Percentiles rank a stretch among this genome's conserved stretches.
Evolutionary conservation across 2,113 vertebrate species (phyloP).

Genomic region (Hemicordylus capensis): DNA sequence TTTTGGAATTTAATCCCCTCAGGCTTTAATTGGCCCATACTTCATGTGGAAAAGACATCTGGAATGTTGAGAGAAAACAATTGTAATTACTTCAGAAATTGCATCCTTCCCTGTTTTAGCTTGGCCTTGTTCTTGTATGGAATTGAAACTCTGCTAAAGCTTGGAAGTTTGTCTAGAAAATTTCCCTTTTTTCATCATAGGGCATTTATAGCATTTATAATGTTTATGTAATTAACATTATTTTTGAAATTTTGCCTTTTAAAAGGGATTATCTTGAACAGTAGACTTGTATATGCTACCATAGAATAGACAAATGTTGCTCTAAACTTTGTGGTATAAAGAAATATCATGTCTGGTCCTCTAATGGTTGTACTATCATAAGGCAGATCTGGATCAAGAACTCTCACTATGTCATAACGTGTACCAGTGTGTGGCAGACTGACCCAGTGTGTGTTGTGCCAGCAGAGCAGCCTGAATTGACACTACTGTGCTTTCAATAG

Average conservation of each 20-base stretch:
- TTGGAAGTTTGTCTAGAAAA: neutral
- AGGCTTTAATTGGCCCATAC: conserved; percentile 1
- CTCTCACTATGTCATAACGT: neutral
- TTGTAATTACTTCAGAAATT: conserved; percentile 26
- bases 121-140: conserved; percentile 19
- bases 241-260: neutral
- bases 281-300: neutral
- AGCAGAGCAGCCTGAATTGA: neutral
- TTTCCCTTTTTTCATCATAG: neutral
- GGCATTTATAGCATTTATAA: neutral
- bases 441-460: neutral
- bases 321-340: neutral
- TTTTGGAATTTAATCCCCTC: conserved; percentile 13
- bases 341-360: neutral
- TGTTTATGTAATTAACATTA: neutral
- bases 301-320: neutral
- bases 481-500: neutral
- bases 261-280: neutral
- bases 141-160: neutral
- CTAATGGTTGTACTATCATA: neutral
- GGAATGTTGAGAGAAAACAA: neutral
- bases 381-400: neutral
- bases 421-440: neutral
- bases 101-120: neutral
- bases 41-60: conserved; percentile 7